Conservation (phyloP, 2,888 invertebrate genomes). For the Dicyrtoma fusca region DNA sequence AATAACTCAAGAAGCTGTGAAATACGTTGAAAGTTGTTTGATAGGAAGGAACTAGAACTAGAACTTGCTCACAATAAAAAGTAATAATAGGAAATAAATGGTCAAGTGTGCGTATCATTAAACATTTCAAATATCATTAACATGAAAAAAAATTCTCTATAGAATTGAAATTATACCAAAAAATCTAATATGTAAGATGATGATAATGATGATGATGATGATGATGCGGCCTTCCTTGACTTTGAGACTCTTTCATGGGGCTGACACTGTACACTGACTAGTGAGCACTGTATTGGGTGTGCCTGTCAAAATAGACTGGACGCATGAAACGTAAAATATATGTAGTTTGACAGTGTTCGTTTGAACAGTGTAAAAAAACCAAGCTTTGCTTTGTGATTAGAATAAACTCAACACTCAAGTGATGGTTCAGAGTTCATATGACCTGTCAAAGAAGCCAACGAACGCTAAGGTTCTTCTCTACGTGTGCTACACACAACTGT, state of each 20-base stretch:
- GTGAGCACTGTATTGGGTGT: conserved; percentile 9
- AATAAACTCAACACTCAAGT: conserved; percentile 26
- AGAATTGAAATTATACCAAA: no score
- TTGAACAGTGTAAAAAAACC: conserved; percentile 11
- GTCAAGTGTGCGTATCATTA: not conserved
- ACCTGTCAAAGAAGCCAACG: conserved; percentile 13
- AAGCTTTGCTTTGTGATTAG: conserved; percentile 27
- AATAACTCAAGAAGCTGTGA: no score
- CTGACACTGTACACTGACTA: not conserved
- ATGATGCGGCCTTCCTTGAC: not conserved
- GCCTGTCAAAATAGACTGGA: conserved; percentile 16
- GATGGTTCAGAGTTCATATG: conserved; percentile 29
- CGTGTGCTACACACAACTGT: no score
- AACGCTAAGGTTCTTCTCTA: not conserved
- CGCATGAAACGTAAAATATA: not conserved
- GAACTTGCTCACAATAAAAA: not conserved
- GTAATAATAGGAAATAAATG: conserved; percentile 1
- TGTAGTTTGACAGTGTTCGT: conserved; percentile 17
- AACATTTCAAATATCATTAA: not conserved
- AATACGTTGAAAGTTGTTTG: no score
- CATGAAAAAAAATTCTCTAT: no score
- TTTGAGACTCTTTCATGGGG: not conserved
- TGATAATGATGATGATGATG: not conserved
- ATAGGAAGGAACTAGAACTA: no score
- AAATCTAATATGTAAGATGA: no score